Evolutionary conservation across 2,888 invertebrate genomes (phyloP).

Genomic region (Drosophila falleni): DNA sequence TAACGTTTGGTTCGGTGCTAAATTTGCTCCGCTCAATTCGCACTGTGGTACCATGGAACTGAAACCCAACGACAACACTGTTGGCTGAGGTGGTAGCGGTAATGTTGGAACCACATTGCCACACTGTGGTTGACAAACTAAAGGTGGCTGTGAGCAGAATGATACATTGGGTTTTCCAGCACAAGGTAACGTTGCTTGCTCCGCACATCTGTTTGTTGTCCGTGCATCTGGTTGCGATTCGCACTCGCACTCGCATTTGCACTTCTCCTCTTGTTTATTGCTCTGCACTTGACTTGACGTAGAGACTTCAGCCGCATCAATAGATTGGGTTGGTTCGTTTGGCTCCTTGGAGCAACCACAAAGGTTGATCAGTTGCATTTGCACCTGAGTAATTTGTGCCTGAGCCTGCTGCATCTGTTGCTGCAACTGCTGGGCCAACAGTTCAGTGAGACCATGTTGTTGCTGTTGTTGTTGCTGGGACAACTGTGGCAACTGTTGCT

Average conservation of each 20-base stretch:
- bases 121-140: neutral
- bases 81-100: neutral
- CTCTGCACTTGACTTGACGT: neutral
- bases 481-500: neutral
- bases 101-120: neutral
- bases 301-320: neutral
- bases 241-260: too few relatives aligned
- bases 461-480: neutral
- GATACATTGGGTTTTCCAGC: neutral
- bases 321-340: neutral
- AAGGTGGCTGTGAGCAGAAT: neutral
- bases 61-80: neutral
- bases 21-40: neutral
- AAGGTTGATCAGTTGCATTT: constrained; percentile 45
- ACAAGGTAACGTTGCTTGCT: neutral
- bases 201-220: neutral
- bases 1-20: neutral
- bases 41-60: neutral
- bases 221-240: neutral
- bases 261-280: neutral
- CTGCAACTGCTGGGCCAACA: constrained; percentile 61
- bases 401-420: constrained; percentile 63
- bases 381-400: constrained; percentile 61
- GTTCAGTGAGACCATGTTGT: constrained; percentile 39
- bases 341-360: constrained; percentile 22